phyloP scores from a whole-genome alignment of 2,888 invertebrate species.

The Aphidoletes aphidimyza region DNA sequence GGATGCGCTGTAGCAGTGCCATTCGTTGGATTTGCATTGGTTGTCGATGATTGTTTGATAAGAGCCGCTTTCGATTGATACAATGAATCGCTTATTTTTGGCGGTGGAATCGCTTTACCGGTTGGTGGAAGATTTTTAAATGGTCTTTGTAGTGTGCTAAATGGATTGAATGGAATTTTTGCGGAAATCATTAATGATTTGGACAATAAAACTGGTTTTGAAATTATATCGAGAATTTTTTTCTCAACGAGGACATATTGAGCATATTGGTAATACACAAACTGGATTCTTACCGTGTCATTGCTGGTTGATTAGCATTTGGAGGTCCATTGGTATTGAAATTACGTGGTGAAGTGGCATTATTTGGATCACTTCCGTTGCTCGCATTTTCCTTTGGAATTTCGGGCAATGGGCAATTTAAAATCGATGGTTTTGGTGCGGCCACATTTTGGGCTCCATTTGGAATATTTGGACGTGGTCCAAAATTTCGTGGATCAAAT shows the following conservation, averaged over 20 bases:
- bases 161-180: not conserved
- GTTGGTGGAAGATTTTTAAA: conserved; percentile 65
- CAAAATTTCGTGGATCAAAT: conserved; percentile 65
- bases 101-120: conserved; percentile 67
- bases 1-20: conserved; percentile 56
- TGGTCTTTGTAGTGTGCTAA: conserved; percentile 65
- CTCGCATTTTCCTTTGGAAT: conserved; percentile 66
- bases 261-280: no score
- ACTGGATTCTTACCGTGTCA: conserved; percentile 35
- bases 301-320: not conserved
- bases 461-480: conserved; percentile 35
- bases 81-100: conserved; percentile 63
- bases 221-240: no score
- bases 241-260: no score
- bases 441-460: not conserved
- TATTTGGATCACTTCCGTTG: conserved; percentile 34
- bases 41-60: no score
- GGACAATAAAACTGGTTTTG: not conserved
- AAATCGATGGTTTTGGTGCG: conserved; percentile 64
- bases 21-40: conserved; percentile 60
- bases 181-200: not conserved
- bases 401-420: conserved; percentile 67
- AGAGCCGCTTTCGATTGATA: conserved; percentile 31
- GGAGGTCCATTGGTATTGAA: not conserved
- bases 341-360: not conserved